Percentiles rank a stretch among this genome's conserved stretches.
Evolutionary conservation across 2,888 invertebrate genomes (phyloP).

Genomic region (Trichogramma dendrolimi): DNA sequence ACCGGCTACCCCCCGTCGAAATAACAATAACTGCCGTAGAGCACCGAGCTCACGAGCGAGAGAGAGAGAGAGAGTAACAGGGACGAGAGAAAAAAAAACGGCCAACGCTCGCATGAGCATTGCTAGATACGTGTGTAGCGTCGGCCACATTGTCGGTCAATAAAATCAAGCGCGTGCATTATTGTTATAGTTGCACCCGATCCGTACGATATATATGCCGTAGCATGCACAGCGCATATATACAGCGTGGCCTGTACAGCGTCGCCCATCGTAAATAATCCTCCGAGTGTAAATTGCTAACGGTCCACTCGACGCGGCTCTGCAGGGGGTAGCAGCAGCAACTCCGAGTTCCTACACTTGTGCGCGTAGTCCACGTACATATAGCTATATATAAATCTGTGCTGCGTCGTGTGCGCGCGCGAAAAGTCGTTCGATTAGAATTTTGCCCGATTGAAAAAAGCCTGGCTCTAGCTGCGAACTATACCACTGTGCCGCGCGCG

Average conservation of each 20-base stretch:
- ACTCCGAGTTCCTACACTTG: too few relatives aligned
- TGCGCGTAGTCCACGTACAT: too few relatives aligned
- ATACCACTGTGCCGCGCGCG: too few relatives aligned
- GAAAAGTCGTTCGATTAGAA: slow-evolving; percentile 23
- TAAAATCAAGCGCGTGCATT: slow-evolving; percentile 22
- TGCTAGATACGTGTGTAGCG: neutral
- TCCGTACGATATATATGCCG: neutral
- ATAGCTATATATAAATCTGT: slow-evolving; percentile 13
- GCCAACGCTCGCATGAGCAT: neutral
- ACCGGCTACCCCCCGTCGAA: too few relatives aligned
- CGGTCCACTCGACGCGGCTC: slow-evolving; percentile 2
- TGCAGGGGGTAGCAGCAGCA: too few relatives aligned
- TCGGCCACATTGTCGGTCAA: slow-evolving; percentile 20
- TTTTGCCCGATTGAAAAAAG: slow-evolving; percentile 15
- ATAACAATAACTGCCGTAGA: too few relatives aligned
- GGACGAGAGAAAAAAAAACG: neutral
- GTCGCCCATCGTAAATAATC: slow-evolving; percentile 19
- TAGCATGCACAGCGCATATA: too few relatives aligned
- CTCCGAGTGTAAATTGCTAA: slow-evolving; percentile 9
- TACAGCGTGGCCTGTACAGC: too few relatives aligned
- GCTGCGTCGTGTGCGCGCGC: neutral
- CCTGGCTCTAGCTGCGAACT: too few relatives aligned
- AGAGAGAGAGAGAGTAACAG: too few relatives aligned
- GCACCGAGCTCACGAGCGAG: too few relatives aligned
- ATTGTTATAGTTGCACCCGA: slow-evolving; percentile 11